phyloP scores from a whole-genome alignment of 1,140 invertebrate genomes.

The Acyrthosiphon pisum region DNA sequence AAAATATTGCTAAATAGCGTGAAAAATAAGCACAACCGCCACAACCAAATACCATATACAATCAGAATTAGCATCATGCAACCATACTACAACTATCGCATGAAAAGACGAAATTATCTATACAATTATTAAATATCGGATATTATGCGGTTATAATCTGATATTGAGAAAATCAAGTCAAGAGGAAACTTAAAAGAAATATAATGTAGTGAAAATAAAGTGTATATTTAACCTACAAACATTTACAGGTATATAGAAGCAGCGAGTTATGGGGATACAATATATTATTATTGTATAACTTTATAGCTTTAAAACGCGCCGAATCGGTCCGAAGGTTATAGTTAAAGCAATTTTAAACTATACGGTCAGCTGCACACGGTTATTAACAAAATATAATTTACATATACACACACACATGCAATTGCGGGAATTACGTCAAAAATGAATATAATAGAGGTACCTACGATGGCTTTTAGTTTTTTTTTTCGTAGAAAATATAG shows the following conservation, averaged over 20 bases:
- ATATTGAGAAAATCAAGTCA: not conserved
- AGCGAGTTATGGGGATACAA: not conserved
- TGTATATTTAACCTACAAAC: not conserved
- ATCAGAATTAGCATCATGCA: not conserved
- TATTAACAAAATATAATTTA: constrained; percentile 46
- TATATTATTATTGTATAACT: not conserved
- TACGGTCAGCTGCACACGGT: constrained; percentile 46
- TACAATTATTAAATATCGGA: not conserved
- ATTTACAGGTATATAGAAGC: not conserved
- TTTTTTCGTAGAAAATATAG: not conserved
- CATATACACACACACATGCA: not conserved
- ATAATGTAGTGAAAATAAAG: not conserved
- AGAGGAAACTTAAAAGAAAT: not conserved
- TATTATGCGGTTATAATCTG: not conserved
- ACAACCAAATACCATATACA: not conserved
- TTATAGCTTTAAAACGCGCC: constrained; percentile 1
- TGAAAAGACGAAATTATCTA: not conserved
- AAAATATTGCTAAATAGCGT: not conserved
- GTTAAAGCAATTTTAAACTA: constrained; percentile 29
- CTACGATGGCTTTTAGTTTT: not conserved
- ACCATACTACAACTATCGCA: not conserved
- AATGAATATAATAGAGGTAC: not conserved
- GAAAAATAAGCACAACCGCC: not conserved
- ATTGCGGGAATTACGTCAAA: not conserved
- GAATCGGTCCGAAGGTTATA: constrained; percentile 40